Evolutionary conservation across 2,797 vertebrate species (phyloP), one percentile per base, ranked within the genome.

Genomic region (Sphaeramia orbicularis): DNA sequence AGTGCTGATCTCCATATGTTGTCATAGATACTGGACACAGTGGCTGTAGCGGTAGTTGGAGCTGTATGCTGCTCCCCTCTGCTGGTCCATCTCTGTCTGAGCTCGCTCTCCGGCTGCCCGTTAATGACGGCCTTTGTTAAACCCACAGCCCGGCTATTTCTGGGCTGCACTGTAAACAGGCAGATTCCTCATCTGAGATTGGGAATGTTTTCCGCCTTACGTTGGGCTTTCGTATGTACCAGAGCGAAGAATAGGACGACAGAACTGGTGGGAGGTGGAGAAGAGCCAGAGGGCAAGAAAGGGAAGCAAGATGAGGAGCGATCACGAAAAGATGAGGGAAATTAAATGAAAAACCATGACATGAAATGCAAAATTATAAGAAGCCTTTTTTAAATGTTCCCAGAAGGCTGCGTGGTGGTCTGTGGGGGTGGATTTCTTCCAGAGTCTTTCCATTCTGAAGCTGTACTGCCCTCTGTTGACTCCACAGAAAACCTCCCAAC

Each of bases 71-170:
- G 80, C 82, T 77, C 72, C 76, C 79, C 84, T 83, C 86, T 87
- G 81, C 84, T 74, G 86, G 78, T 50, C 38, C 19, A 18, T 62
- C 64, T 65, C 69, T 8, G 65, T 74, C 71, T 70, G 78, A 71
- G 78, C 68, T 81, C 80, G 42, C 69, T 76, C 81, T 21, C 59
- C 48, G 77, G 68, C 71, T 65, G 84, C 73, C 58, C 38, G 79
- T 87, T 93, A 94, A 94, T 94, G 83, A 92, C 56, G 48, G 85
- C 89, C 90, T 93, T 93, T 92, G 92, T 92, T 93, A 93, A 93
- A 94, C 78, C 92, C 92, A 85, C 92, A 92, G 89, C 76, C 44
- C 35, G 71, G 81, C 90, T 94, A 93, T 94, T 93, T 92, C 91
- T 92, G 89, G 84, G 85, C 85, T 64, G 43, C 16, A 85, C 89